phyloP scores from a whole-genome alignment of 2,888 invertebrate genomes.

The Drosophila kuntzei region DNA sequence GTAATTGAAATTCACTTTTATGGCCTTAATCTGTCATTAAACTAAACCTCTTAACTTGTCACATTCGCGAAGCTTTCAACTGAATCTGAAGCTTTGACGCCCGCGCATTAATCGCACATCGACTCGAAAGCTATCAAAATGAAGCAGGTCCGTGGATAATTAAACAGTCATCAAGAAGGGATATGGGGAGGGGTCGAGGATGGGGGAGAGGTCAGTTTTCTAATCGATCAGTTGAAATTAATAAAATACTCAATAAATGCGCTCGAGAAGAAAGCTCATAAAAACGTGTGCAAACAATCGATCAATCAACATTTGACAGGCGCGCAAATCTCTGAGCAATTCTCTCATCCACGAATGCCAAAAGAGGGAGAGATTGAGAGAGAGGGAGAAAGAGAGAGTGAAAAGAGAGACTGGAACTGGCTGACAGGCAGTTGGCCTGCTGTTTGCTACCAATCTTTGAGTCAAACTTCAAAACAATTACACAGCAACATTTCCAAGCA shows the following conservation, averaged over 20 bases:
- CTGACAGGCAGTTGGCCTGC: conserved; percentile 67
- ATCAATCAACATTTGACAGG: conserved; percentile 79
- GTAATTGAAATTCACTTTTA: conserved; percentile 4
- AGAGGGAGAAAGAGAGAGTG: not conserved
- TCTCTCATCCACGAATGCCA: conserved; percentile 8
- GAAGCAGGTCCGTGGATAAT: conserved; percentile 41
- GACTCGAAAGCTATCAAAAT: conserved; percentile 17
- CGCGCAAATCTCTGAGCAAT: conserved; percentile 46
- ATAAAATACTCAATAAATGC: conserved; percentile 81
- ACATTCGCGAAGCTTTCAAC: conserved; percentile 49
- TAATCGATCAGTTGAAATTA: conserved; percentile 81
- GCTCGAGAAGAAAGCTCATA: conserved; percentile 71
- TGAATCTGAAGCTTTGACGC: conserved; percentile 11
- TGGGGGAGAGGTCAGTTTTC: conserved; percentile 12
- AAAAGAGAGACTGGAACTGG: conserved; percentile 15
- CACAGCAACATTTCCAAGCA: conserved; percentile 74
- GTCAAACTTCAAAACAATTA: conserved; percentile 79
- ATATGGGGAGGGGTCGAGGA: not conserved
- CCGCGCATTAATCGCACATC: conserved; percentile 19
- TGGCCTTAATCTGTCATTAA: conserved; percentile 41
- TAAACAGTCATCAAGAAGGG: conserved; percentile 20
- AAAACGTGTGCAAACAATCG: conserved; percentile 82
- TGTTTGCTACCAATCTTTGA: conserved; percentile 78
- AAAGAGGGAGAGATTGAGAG: not conserved
- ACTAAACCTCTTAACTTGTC: conserved; percentile 22